These are phyloP conservation scores for Plutomurus gul DNA, from an alignment of 1,140 invertebrate genomes.

Conservation along the genomic window DNA sequence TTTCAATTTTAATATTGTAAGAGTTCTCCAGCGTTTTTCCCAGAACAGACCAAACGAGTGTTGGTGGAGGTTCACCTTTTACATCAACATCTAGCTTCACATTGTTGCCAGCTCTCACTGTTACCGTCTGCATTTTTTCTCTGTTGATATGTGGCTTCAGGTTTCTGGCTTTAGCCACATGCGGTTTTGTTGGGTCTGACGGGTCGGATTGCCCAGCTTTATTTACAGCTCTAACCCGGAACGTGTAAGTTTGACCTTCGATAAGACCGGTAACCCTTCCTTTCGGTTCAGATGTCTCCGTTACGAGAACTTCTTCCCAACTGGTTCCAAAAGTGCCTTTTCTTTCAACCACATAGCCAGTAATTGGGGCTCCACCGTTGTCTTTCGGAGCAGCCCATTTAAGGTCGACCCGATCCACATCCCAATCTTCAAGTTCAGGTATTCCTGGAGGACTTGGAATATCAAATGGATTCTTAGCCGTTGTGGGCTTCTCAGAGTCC, in stretches of 20 bases:
- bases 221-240: conserved; percentile 88
- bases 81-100: conserved; percentile 93
- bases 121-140: conserved; percentile 85
- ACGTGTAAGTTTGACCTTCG: conserved; percentile 92
- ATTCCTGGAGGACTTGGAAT: conserved; percentile 74
- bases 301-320: conserved; percentile 87
- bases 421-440: conserved; percentile 90
- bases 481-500: conserved; percentile 78
- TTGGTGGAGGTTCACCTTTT: conserved; percentile 93
- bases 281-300: conserved; percentile 77
- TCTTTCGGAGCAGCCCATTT: conserved; percentile 90
- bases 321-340: conserved; percentile 85
- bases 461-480: conserved; percentile 92
- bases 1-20: conserved; percentile 73
- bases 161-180: conserved; percentile 86
- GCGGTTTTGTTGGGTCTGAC: conserved; percentile 83
- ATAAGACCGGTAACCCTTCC: conserved; percentile 82
- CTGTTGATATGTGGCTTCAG: conserved; percentile 88
- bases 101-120: conserved; percentile 85
- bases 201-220: conserved; percentile 91
- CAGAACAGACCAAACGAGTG: conserved; percentile 83
- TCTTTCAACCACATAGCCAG: conserved; percentile 94
- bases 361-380: conserved; percentile 92
- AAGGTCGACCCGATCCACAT: conserved; percentile 87
- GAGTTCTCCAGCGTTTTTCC: conserved; percentile 68